These are phyloP conservation scores for Lamproptera curius DNA, from an alignment of 2,888 invertebrate genomes.

Conservation along the genomic window DNA sequence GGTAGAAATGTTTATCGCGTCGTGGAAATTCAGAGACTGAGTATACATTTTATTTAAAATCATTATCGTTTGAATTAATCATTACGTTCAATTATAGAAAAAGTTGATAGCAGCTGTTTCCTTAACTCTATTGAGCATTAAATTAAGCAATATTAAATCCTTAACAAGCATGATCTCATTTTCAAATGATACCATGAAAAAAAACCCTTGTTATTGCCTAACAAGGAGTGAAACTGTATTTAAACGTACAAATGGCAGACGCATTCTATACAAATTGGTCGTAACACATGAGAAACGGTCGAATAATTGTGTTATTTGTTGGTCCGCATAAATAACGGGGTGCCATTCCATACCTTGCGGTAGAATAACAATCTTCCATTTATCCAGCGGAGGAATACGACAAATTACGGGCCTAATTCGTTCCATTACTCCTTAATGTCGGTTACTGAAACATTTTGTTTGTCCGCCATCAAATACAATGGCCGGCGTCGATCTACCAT, in stretches of 20 bases:
- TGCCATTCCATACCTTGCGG: constrained; percentile 17
- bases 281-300: background rate
- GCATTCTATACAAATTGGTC: background rate
- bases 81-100: too few relatives aligned
- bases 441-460: constrained; percentile 70
- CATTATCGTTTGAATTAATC: too few relatives aligned
- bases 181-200: too few relatives aligned
- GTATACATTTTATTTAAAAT: too few relatives aligned
- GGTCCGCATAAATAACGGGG: constrained; percentile 13
- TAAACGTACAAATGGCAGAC: too few relatives aligned
- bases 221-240: too few relatives aligned
- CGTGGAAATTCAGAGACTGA: background rate
- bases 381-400: constrained; percentile 38
- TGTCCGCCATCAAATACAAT: constrained; percentile 58
- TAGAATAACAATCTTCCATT: constrained; percentile 21
- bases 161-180: too few relatives aligned
- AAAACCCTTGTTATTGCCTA: too few relatives aligned
- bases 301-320: constrained; percentile 10
- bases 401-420: constrained; percentile 59
- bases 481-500: constrained; percentile 38
- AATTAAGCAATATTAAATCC: too few relatives aligned
- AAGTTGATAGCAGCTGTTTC: too few relatives aligned
- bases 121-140: too few relatives aligned
- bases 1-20: background rate
- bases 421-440: constrained; percentile 60